Evolutionary conservation across 2,113 vertebrate genomes (phyloP), one percentile per base, ranked within the genome.

Genomic region (Bos indicus): DNA sequence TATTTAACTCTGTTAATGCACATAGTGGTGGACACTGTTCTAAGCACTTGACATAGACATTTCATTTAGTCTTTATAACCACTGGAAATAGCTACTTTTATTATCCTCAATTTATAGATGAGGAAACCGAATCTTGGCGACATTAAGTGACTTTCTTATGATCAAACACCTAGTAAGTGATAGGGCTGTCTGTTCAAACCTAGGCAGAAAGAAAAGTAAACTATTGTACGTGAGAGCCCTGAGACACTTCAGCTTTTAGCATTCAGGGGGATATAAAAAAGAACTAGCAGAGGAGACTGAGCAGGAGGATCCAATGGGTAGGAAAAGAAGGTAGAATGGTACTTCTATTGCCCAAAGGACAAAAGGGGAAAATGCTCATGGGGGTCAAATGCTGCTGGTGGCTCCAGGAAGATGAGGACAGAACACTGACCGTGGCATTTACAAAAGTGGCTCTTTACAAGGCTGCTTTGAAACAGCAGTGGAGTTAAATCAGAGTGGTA

Each of bases 91-190:
- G 43, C 48, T 81, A 43, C 21, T 46, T 93, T 88, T 91, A 95
- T 48, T 67, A 95, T 28, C 28, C 33, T 67, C 84, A 56, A 23
- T 88, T 97, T 85, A 46, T 74, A 87, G 71, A 83, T 83, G 36
- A 97, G 28, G 59, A 97, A 60, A 64, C 12, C 60, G 48, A 95
- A 91, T 88, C n/a, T 96, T 30, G 13, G 71, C 77, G 60, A 87
- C 80, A 83, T 60, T 52, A 52, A 84, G 36, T 84, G 7, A 82
- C 14, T 91, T 91, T 85, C 33, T 77, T 92, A 26, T 89, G 83
- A 81, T 95, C 6, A 81, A 77, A 96, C 12, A 64, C 13, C 51
- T 54, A 74, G 23, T 25, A 60, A 90, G 23, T 78, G 51, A 13
- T 43, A 62, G 40, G 81, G 60, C 19, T 60, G 54, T 81, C 30